Base-by-base conservation (phyloP, 1,140 invertebrate genomes). In the Ptiloglossa arizonensis region DNA sequence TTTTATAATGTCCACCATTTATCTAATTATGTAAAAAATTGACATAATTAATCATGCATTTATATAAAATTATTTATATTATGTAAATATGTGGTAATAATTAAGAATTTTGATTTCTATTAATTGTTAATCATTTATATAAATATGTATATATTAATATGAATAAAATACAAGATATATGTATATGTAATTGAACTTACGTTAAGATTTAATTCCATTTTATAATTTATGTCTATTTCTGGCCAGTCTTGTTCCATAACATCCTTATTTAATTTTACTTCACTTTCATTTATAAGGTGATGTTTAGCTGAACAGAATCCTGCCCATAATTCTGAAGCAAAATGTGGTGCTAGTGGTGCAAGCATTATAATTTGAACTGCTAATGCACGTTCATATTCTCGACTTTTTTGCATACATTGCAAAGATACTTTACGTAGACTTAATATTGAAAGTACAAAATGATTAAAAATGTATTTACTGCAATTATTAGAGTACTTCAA, bases 251-350 rank as follows among this genome's bases (percentile, higher is more conserved):
- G 96, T 66, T 95, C 90, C 0, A 96, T 90, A 22, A 97, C 95
- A 90, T 94, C 91, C 79, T 94, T 93, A 35, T 95, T 88, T 94
- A 95, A 96, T 44, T 93, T 83, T 24, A 96, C 92, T 89, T 94
- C 93, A 11, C 89, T 71, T 70, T 90, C 81, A 44, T 93, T 90
- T 83, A 64, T 87, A 70, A 89, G 94, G 84, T 88, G 93, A 76
- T 94, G 91, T 6, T 94, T 93, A 11, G 94, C 94, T 1, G 93
- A 93, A 24, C 94, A 88, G 87, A 98, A 95, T 44, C 95, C 97
- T 41, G 94, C 93, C 98, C 98, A 99, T 41, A 98, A 91, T 92
- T 98, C 97, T 1, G 96, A 97, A 13, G 97, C 95, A 90, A 98
- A 98, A 90, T 98, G 96, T 11, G 98, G 98, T 6, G 96, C 95